phyloP scores from a whole-genome alignment of 2,797 vertebrate species.

The Discoglossus pictus region DNA sequence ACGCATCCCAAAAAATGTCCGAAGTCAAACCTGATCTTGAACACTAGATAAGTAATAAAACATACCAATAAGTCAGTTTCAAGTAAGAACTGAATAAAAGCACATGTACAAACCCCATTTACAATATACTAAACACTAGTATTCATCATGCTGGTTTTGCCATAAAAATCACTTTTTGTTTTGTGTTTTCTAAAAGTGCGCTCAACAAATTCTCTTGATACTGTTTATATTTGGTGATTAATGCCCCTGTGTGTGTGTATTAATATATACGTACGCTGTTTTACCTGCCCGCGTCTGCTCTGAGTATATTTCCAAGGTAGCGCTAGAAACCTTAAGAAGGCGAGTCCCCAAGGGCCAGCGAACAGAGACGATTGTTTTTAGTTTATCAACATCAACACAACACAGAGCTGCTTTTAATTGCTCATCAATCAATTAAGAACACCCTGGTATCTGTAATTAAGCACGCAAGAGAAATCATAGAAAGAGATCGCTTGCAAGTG shows the following conservation, averaged over 20 bases:
- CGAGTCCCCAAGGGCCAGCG: slow-evolving; percentile 28
- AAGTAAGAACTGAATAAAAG: no score
- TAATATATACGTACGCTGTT: slow-evolving; percentile 9
- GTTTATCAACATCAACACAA: slow-evolving; percentile 51
- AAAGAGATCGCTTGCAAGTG: slow-evolving; percentile 21
- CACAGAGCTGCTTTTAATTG: slow-evolving; percentile 50
- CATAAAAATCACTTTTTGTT: no score
- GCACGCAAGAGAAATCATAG: slow-evolving; percentile 16
- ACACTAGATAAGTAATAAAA: no score
- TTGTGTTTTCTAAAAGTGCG: no score
- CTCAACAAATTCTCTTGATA: background rate
- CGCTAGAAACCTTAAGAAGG: slow-evolving; percentile 29
- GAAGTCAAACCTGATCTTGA: no score
- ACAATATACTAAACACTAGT: no score
- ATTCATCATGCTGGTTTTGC: no score
- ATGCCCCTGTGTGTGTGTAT: slow-evolving; percentile 2
- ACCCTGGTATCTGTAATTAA: slow-evolving; percentile 48
- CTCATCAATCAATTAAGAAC: slow-evolving; percentile 49
- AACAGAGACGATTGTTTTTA: slow-evolving; percentile 48
- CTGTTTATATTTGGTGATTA: slow-evolving; percentile 5
- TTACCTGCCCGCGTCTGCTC: slow-evolving; percentile 17
- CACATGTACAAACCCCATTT: no score
- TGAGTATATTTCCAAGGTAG: slow-evolving; percentile 28
- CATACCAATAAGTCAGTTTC: no score
- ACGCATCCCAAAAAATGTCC: no score